Percentiles rank a stretch among this genome's conserved stretches.
These are phyloP conservation scores for Abscondita cerata DNA, from an alignment of 2,888 invertebrate species.

Conservation along the genomic window DNA sequence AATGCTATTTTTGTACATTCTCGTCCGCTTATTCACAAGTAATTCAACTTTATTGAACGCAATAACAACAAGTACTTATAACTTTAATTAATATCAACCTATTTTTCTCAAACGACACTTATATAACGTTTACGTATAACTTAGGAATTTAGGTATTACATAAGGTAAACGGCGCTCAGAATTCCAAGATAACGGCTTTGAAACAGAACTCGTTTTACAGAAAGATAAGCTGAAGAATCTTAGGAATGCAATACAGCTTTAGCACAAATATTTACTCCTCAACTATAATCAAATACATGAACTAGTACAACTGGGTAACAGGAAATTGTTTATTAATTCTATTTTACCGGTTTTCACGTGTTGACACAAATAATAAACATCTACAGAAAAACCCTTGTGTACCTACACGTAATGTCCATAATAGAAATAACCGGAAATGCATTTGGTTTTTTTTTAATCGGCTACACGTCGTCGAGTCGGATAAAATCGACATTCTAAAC, in stretches of 20 bases:
- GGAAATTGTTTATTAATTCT: conserved; percentile 38
- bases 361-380: conserved; percentile 17
- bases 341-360: conserved; percentile 14
- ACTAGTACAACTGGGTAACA: conserved; percentile 37
- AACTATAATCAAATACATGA: conserved; percentile 43
- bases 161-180: conserved; percentile 13
- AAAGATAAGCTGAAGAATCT: conserved; percentile 39
- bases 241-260: conserved; percentile 43
- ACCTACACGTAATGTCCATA: too few relatives aligned
- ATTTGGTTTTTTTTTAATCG: too few relatives aligned
- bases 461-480: conserved; percentile 30
- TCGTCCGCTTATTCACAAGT: conserved; percentile 13
- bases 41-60: conserved; percentile 8
- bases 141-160: conserved; percentile 16
- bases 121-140: not conserved
- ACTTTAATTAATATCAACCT: not conserved
- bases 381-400: not conserved
- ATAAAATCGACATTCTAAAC: conserved; percentile 53
- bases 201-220: conserved; percentile 38
- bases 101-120: not conserved
- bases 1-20: conserved; percentile 23
- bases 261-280: conserved; percentile 45
- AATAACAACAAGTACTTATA: not conserved
- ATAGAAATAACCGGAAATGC: too few relatives aligned
- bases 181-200: conserved; percentile 28